Evolutionary conservation across 2,888 invertebrate genomes (phyloP), one percentile per base, ranked within the genome.

Genomic region (Spialia ferax): DNA sequence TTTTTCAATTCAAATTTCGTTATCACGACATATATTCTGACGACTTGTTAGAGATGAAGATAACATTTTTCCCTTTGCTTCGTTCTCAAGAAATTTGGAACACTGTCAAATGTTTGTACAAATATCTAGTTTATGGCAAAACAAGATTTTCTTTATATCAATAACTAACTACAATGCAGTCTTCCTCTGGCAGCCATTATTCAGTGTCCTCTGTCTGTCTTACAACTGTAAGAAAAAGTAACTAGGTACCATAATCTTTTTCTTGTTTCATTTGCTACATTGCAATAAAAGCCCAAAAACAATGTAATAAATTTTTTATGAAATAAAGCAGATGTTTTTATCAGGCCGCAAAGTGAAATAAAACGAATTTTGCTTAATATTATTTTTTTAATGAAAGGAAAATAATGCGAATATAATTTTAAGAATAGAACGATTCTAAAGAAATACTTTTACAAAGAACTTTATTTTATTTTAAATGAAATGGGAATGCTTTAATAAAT

Each of bases 231-330:
- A 13, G 10, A 15, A 15, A 86, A 86, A 86, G 7, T 32, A 1
- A 32, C 5, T 13, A 82, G 83, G 82, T 82, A 86, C 80, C 84
- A 7, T 29, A 15, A 86, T 82, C 84, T 84, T 84, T 82, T 86
- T 88, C 83, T 87, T n/a, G n/a, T n/a, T n/a, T n/a, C n/a, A n/a
- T n/a, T 87, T 85, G 87, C 84, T 91, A 87, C 90, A 88, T 91
- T 93, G 91, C 90, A 88, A 86, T 87, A 81, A 87, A 90, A 91
- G 87, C 88, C 82, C 85, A 86, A 85, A 45, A 89, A 89, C 83
- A 87, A 80, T 79, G 88, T 91, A 93, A 93, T 92, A 91, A 93
- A 93, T 91, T 92, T 92, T 93, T 86, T 92, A 93, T 85, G 84
- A 88, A 89, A 88, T 83, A 72, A 64, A 52, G 54, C 22, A 68